Evolutionary conservation across 2,888 invertebrate genomes (phyloP).

Genomic region (Drosophila prolongata): DNA sequence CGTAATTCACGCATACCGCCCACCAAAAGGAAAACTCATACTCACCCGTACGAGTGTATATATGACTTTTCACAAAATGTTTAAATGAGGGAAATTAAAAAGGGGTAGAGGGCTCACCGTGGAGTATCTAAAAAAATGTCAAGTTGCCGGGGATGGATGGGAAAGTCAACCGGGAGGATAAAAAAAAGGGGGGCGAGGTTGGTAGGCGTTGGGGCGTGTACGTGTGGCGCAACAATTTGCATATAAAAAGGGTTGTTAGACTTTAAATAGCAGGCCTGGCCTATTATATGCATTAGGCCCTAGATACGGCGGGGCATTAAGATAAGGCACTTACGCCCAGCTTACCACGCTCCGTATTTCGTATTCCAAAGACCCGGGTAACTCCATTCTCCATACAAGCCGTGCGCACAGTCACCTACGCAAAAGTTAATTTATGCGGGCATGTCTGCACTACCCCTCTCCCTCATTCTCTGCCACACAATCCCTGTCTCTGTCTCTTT

Average conservation of each 20-base stretch:
- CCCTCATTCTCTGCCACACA: not conserved
- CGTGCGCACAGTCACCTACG: constrained; percentile 40
- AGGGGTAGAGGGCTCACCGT: constrained; percentile 33
- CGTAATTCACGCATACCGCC: constrained; percentile 46
- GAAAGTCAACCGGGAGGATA: constrained; percentile 1
- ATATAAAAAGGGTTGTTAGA: constrained; percentile 81
- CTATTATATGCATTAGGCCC: constrained; percentile 79
- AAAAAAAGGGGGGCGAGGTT: constrained; percentile 13
- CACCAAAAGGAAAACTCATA: constrained; percentile 11
- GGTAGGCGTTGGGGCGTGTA: constrained; percentile 56
- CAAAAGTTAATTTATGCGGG: constrained; percentile 79
- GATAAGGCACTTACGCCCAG: constrained; percentile 74
- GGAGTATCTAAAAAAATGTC: constrained; percentile 68
- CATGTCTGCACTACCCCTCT: constrained; percentile 29
- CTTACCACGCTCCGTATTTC: constrained; percentile 51
- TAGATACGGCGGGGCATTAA: constrained; percentile 74
- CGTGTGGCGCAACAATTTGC: constrained; percentile 80
- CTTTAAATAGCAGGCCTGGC: constrained; percentile 75
- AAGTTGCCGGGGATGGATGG: constrained; percentile 57
- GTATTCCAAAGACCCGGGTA: constrained; percentile 17
- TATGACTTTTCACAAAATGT: constrained; percentile 53
- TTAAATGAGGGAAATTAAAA: constrained; percentile 75
- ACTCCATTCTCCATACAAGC: constrained; percentile 29
- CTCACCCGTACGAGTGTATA: constrained; percentile 22
- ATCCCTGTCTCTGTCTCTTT: constrained; percentile 17